Evolutionary conservation across 1,140 invertebrate species (phyloP), one percentile per base, ranked within the genome.

Genomic region (Psix sp.): DNA sequence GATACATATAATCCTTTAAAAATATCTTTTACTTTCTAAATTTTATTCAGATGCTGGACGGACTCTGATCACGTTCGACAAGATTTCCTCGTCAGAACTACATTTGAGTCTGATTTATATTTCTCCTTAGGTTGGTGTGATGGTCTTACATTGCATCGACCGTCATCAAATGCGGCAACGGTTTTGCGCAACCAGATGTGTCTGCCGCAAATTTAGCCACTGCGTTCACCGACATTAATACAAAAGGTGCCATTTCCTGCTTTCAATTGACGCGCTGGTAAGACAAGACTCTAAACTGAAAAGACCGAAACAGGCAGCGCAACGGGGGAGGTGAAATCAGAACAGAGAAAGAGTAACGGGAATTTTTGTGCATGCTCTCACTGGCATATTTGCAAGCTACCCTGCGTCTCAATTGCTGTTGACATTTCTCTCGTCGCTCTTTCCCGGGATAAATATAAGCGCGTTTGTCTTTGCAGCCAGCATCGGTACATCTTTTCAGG

Each of bases 91-190:
- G n/a, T n/a, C n/a, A n/a, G n/a, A n/a, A n/a, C n/a, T n/a, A n/a
- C n/a, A n/a, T n/a, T n/a, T n/a, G n/a, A n/a, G n/a, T n/a, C n/a
- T n/a, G n/a, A n/a, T n/a, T n/a, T n/a, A n/a, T n/a, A n/a, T n/a
- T n/a, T n/a, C n/a, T n/a, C n/a, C n/a, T n/a, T n/a, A n/a, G n/a
- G n/a, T n/a, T n/a, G n/a, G n/a, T n/a, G n/a, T n/a, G n/a, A n/a
- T n/a, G n/a, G n/a, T n/a, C n/a, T n/a, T n/a, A n/a, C n/a, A n/a
- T n/a, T n/a, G 36, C 45, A 51, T 43, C 51, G 46, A 63, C 46
- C 51, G 59, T 63, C 59, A 63, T 63, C 43, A 51, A 51, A 62
- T n/a, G n/a, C n/a, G n/a, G n/a, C n/a, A n/a, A n/a, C n/a, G n/a
- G n/a, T n/a, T n/a, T n/a, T n/a, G n/a, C n/a, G n/a, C n/a, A 20